A percentile compares a stretch with the other conserved stretches of the same genome.
phyloP scores from a whole-genome alignment of 2,113 vertebrate genomes.

The Sclerurus mexicanus region DNA sequence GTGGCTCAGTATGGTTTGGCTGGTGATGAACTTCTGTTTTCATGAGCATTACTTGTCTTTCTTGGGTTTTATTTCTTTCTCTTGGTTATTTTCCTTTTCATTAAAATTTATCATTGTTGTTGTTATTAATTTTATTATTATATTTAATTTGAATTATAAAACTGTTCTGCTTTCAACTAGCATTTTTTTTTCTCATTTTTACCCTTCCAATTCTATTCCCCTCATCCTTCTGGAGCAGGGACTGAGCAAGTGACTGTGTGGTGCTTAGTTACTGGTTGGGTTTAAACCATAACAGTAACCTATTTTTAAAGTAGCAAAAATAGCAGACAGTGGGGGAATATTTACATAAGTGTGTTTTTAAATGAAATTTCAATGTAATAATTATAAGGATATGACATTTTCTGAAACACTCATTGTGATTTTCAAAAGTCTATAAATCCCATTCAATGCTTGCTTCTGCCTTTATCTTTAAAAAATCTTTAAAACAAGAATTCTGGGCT shows the following conservation, averaged over 20 bases:
- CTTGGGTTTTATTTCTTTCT: background rate
- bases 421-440: background rate
- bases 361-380: background rate
- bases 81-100: background rate
- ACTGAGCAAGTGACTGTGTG: background rate
- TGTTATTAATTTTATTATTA: background rate
- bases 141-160: background rate
- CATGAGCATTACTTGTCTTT: background rate
- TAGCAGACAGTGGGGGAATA: background rate
- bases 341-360: background rate
- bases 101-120: background rate
- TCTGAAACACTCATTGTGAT: background rate
- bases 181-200: background rate
- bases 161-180: background rate
- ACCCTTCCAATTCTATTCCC: background rate
- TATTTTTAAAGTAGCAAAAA: background rate
- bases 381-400: background rate
- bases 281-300: background rate
- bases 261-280: too few relatives aligned
- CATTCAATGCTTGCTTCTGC: background rate
- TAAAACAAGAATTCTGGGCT: background rate
- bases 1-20: background rate
- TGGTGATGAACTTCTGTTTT: background rate
- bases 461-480: background rate
- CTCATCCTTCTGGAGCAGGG: background rate